Conservation (phyloP, 2,113 vertebrate species). For the Hassar affinis region DNA sequence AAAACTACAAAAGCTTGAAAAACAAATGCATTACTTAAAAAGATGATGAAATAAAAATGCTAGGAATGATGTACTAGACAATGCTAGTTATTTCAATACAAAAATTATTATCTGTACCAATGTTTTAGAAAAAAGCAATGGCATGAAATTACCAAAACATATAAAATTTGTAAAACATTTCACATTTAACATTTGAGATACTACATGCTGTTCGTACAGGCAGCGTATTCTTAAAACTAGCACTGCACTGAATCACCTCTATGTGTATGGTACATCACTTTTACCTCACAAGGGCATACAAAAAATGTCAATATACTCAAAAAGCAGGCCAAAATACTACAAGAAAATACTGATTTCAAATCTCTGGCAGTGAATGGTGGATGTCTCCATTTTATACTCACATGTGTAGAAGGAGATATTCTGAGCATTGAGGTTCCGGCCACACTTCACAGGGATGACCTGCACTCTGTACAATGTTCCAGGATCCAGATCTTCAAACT, state of each 20-base stretch:
- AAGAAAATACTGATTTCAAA: not conserved
- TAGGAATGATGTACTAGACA: not conserved
- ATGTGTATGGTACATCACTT: not conserved
- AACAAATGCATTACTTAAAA: not conserved
- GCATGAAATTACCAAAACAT: not conserved
- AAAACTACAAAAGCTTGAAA: not conserved
- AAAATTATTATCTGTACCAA: not conserved
- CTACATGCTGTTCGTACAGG: not conserved
- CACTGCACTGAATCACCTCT: not conserved
- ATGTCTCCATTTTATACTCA: slow-evolving; percentile 36
- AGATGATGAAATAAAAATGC: not conserved
- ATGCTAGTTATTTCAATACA: not conserved
- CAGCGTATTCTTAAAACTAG: not conserved
- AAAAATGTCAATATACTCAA: not conserved
- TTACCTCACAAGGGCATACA: not conserved
- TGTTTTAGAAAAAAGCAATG: not conserved
- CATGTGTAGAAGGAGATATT: slow-evolving; percentile 52
- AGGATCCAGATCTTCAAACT: slow-evolving; percentile 11
- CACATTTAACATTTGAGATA: not conserved
- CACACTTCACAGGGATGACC: slow-evolving; percentile 51
- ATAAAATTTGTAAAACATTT: not conserved
- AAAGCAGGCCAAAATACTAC: not conserved
- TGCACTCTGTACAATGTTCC: slow-evolving; percentile 41
- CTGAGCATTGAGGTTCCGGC: slow-evolving; percentile 47
- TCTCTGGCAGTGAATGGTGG: not conserved